Conservation (phyloP, 1,140 invertebrate genomes). For the Bombus consobrinus region DNA sequence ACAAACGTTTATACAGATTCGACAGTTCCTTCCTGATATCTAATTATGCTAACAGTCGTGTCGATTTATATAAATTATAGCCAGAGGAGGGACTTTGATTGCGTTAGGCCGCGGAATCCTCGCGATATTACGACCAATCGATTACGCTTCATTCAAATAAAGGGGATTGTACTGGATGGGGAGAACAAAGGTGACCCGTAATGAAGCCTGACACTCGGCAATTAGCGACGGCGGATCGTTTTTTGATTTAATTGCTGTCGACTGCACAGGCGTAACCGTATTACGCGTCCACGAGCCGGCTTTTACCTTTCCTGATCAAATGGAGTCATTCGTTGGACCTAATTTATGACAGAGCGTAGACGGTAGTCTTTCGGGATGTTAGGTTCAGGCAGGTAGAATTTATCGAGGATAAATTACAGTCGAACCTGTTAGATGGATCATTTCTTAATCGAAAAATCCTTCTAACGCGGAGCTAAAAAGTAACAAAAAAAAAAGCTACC, state of each 20-base stretch:
- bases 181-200: conserved; percentile 44
- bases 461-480: neutral
- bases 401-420: too few species aligned
- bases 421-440: neutral
- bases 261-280: conserved; percentile 19
- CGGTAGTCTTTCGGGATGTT: neutral
- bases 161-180: conserved; percentile 20
- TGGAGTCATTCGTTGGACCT: neutral
- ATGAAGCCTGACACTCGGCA: conserved; percentile 44
- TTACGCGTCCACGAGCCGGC: neutral
- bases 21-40: neutral
- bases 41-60: neutral
- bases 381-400: neutral
- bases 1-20: neutral
- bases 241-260: conserved; percentile 53
- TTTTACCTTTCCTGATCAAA: neutral
- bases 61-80: neutral
- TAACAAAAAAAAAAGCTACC: neutral
- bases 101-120: conserved; percentile 21
- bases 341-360: neutral
- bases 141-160: conserved; percentile 39
- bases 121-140: conserved; percentile 36
- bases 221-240: conserved; percentile 42
- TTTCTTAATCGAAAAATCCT: neutral
- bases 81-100: conserved; percentile 12